phyloP scores from a whole-genome alignment of 2,797 vertebrate genomes.

The Pipistrellus pygmaeus region DNA sequence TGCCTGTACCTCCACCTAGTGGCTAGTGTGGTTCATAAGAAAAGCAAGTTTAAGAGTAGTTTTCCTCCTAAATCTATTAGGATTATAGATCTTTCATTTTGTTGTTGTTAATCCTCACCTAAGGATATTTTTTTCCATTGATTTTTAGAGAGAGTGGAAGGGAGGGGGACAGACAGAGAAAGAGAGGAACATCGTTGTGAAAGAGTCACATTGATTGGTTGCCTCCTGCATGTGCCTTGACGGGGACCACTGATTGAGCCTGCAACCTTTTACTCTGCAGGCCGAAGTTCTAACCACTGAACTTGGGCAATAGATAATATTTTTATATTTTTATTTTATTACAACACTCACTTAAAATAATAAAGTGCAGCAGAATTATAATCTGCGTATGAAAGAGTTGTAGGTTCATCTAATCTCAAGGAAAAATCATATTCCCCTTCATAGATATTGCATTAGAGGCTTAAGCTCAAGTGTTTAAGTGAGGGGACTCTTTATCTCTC shows the following conservation, averaged over 20 bases:
- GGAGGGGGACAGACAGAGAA: too few species aligned
- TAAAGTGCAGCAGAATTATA: neutral
- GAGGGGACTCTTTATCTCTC: neutral
- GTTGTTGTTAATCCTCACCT: too few species aligned
- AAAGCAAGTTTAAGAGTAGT: constrained; percentile 17
- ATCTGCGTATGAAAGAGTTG: neutral
- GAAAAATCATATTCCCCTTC: neutral
- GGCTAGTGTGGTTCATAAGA: constrained; percentile 38
- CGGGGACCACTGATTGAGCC: too few species aligned
- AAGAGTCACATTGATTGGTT: too few species aligned
- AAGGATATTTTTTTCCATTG: too few species aligned
- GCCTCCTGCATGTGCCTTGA: too few species aligned
- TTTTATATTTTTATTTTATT: constrained; percentile 5
- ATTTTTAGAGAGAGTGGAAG: too few species aligned
- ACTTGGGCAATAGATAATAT: neutral
- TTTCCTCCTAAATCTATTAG: neutral
- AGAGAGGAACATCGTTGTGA: too few species aligned
- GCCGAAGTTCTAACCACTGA: too few species aligned
- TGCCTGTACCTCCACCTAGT: constrained; percentile 72
- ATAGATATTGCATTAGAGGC: neutral
- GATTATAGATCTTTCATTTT: neutral
- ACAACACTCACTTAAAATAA: constrained; percentile 24
- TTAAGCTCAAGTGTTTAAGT: neutral
- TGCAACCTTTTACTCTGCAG: too few species aligned
- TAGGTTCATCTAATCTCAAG: neutral